Conservation (phyloP, 1,140 invertebrate genomes). For the Pseudomyrmex gracilis region DNA sequence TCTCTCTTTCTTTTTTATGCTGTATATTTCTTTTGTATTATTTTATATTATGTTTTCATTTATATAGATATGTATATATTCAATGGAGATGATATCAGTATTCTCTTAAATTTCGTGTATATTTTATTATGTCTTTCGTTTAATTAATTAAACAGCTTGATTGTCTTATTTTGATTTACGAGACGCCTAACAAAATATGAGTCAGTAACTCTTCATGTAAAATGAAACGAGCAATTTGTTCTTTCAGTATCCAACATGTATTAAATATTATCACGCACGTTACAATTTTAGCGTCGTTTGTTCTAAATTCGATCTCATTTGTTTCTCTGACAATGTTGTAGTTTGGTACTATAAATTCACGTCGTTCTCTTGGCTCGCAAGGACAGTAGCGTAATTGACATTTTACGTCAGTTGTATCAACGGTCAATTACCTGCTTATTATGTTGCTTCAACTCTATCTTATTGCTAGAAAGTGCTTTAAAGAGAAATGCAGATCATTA, state of each 20-base stretch:
- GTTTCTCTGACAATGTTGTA: constrained; percentile 25
- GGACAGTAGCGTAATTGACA: constrained; percentile 51
- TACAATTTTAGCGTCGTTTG: constrained; percentile 33
- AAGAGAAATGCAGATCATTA: neutral
- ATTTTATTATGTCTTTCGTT: too few relatives aligned
- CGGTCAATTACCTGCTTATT: neutral
- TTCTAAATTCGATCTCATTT: constrained; percentile 29
- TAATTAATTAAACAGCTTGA: neutral
- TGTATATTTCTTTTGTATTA: too few relatives aligned
- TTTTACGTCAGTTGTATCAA: constrained; percentile 28
- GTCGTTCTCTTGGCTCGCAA: constrained; percentile 10
- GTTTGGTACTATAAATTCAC: constrained; percentile 19
- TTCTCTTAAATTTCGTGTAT: too few relatives aligned
- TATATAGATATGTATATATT: too few relatives aligned
- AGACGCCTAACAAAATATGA: neutral
- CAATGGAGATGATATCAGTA: too few relatives aligned
- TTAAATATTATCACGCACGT: constrained; percentile 21
- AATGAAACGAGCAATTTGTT: neutral
- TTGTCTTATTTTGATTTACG: neutral
- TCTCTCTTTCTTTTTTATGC: too few relatives aligned
- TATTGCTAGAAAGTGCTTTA: constrained; percentile 10
- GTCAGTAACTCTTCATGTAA: neutral
- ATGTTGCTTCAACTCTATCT: neutral
- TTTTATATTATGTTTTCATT: too few relatives aligned
- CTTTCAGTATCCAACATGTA: neutral